phyloP scores from a whole-genome alignment of 2,113 vertebrate species.

The Balaeniceps rex region DNA sequence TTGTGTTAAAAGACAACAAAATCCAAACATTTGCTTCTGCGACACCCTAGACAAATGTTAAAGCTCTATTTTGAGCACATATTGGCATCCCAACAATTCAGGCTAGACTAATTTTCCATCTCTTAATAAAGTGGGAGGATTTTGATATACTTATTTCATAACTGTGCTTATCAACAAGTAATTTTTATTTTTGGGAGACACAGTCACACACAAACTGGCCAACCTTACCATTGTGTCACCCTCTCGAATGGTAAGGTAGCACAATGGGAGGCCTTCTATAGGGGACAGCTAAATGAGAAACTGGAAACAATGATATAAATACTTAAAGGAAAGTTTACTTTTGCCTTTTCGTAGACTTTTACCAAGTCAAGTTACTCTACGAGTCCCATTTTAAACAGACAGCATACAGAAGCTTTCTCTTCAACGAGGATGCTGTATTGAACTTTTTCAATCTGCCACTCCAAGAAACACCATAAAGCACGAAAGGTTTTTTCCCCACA shows the following conservation, averaged over 20 bases:
- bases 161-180: not conserved
- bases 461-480: not conserved
- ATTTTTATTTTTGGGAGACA: not conserved
- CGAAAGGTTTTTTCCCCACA: not conserved
- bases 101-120: not conserved
- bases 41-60: not conserved
- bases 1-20: not conserved
- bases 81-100: not conserved
- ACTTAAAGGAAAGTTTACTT: not conserved
- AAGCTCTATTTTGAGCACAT: not conserved
- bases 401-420: not conserved
- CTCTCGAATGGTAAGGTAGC: not conserved
- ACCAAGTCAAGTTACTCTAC: not conserved
- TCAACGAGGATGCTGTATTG: not conserved
- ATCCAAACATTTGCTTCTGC: not conserved
- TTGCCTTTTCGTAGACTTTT: not conserved
- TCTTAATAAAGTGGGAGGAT: not conserved
- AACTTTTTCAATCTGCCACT: not conserved
- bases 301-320: not conserved
- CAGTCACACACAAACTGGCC: not conserved
- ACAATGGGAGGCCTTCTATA: not conserved
- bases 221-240: not conserved
- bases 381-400: not conserved
- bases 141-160: not conserved
- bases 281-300: not conserved